Percentiles rank a stretch among this genome's conserved stretches.
These are phyloP conservation scores for Phoebastria nigripes DNA, from an alignment of 2,797 vertebrate species.

Conservation along the genomic window DNA sequence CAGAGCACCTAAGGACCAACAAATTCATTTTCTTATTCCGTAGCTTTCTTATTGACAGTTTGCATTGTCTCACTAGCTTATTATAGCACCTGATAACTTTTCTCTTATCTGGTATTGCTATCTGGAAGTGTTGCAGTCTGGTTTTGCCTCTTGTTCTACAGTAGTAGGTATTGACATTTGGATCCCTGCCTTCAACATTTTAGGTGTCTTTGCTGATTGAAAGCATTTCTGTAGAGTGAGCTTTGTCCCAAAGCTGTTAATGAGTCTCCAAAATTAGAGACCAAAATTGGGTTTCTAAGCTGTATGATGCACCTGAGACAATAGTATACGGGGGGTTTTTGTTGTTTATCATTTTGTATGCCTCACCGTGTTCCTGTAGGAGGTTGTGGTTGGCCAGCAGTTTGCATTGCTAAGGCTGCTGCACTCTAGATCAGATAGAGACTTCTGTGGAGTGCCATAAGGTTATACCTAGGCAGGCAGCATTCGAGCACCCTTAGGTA, in stretches of 20 bases:
- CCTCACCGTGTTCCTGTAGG: background rate
- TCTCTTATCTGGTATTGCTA: background rate
- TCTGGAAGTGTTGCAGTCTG: background rate
- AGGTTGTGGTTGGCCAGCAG: background rate
- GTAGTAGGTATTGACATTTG: background rate
- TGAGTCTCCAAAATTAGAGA: background rate
- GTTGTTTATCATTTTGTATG: background rate
- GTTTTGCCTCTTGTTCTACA: background rate
- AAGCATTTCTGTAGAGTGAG: background rate
- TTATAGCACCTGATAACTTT: background rate
- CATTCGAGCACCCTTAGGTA: background rate
- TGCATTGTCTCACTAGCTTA: background rate
- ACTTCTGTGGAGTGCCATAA: background rate
- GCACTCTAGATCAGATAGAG: background rate
- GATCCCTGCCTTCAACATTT: background rate
- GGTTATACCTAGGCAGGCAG: background rate
- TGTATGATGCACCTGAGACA: background rate
- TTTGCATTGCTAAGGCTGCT: background rate
- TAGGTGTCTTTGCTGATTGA: background rate
- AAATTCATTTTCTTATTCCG: background rate
- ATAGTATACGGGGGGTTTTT: fast-evolving
- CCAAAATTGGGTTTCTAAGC: background rate
- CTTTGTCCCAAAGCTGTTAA: background rate
- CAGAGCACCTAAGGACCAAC: no score
- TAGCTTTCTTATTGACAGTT: background rate